A percentile compares a stretch with the other conserved stretches of the same genome.
These are phyloP conservation scores for Pangasianodon hypophthalmus DNA, from an alignment of 2,113 vertebrate genomes.

Conservation along the genomic window DNA sequence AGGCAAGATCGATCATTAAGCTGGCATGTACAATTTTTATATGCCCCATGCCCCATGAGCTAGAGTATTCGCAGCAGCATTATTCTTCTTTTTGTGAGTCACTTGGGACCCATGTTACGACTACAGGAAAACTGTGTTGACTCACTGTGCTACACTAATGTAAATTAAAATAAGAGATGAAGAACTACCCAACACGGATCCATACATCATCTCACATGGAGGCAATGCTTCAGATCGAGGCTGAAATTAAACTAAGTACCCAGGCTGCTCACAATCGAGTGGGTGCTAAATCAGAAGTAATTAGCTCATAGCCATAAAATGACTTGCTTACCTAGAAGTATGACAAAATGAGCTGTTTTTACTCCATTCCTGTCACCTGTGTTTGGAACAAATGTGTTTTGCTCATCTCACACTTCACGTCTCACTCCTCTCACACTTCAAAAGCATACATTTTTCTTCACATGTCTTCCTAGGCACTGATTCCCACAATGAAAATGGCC, in stretches of 20 bases:
- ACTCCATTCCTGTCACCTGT: not conserved
- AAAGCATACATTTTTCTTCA: not conserved
- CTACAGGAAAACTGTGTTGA: conserved; percentile 55
- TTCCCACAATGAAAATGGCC: not conserved
- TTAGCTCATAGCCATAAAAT: conserved; percentile 38
- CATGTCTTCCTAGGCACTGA: not conserved
- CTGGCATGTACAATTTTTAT: conserved; percentile 33
- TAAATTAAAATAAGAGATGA: conserved; percentile 49
- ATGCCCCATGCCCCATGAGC: conserved; percentile 34
- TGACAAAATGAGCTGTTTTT: conserved; percentile 30
- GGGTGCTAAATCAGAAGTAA: conserved; percentile 48
- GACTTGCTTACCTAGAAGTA: conserved; percentile 32
- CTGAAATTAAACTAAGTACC: conserved; percentile 37
- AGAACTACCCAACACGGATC: conserved; percentile 48
- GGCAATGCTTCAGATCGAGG: conserved; percentile 37
- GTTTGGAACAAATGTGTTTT: not conserved
- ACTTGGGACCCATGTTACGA: conserved; percentile 42
- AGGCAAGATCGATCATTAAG: conserved; percentile 44
- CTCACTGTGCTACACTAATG: conserved; percentile 52
- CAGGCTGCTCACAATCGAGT: conserved; percentile 11
- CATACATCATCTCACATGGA: conserved; percentile 53
- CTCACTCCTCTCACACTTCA: conserved; percentile 10
- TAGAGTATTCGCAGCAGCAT: conserved; percentile 46
- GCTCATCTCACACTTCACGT: not conserved
- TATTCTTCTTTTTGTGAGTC: conserved; percentile 43